phyloP scores from a whole-genome alignment of 2,113 vertebrate species.

The Turnix velox region DNA sequence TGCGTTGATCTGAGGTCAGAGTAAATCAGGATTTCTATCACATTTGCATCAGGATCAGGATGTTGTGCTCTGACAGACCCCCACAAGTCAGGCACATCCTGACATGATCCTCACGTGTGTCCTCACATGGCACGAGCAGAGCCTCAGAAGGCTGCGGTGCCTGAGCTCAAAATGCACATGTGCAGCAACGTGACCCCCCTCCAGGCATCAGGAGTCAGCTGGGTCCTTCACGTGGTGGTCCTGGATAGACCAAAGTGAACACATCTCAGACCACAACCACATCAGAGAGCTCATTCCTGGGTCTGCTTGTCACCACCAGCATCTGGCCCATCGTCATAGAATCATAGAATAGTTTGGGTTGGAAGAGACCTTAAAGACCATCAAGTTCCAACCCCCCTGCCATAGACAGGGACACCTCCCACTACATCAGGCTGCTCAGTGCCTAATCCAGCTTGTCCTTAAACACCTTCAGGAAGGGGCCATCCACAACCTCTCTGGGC shows the following conservation, averaged over 20 bases:
- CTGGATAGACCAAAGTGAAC: not conserved
- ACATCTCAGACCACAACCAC: not conserved
- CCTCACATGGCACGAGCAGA: not conserved
- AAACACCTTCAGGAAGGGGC: too few relatives aligned
- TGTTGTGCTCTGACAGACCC: not conserved
- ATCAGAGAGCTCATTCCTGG: fast-evolving
- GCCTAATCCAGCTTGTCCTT: too few relatives aligned
- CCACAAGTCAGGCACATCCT: fast-evolving
- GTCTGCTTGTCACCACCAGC: not conserved
- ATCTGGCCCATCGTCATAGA: not conserved
- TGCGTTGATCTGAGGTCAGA: not conserved
- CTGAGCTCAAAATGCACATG: fast-evolving
- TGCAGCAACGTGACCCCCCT: not conserved
- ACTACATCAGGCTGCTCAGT: too few relatives aligned
- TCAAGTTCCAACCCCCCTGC: too few relatives aligned
- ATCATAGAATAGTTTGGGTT: too few relatives aligned
- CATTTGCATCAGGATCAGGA: not conserved
- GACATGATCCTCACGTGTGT: not conserved
- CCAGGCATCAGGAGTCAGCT: not conserved
- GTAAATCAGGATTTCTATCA: not conserved
- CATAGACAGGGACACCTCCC: too few relatives aligned
- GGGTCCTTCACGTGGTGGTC: not conserved
- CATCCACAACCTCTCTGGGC: too few relatives aligned
- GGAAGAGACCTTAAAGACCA: too few relatives aligned
- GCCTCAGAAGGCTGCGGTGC: fast-evolving